Evolutionary conservation across 64 coral and sea anemone genomes (phyloP).

Genomic region (Dendrophyllia cribrosa): DNA sequence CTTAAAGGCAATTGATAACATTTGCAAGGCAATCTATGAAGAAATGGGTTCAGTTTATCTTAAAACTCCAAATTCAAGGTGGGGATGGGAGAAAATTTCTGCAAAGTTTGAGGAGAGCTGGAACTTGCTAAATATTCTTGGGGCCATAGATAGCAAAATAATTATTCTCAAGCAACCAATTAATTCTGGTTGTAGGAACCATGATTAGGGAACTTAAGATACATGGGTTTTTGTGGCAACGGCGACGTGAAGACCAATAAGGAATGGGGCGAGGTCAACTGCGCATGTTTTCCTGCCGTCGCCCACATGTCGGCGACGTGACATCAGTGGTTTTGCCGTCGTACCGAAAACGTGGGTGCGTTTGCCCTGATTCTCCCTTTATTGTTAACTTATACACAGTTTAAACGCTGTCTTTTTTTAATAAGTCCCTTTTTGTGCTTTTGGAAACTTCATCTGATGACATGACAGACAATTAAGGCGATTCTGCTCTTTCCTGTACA

Average conservation of each 20-base stretch:
- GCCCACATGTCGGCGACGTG: neutral
- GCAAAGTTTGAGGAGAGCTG: constrained; percentile 17
- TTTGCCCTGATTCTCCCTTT: too few relatives aligned
- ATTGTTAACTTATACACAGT: too few relatives aligned
- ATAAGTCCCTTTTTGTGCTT: too few relatives aligned
- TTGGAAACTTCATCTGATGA: too few relatives aligned
- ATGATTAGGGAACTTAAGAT: constrained; percentile 51
- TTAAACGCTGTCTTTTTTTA: too few relatives aligned
- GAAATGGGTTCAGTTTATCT: neutral
- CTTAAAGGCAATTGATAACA: neutral
- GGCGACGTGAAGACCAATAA: constrained; percentile 1
- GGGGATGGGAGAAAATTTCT: constrained; percentile 1
- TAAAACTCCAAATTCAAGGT: constrained; percentile 11
- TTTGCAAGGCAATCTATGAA: constrained; percentile 5
- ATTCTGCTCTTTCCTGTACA: too few relatives aligned
- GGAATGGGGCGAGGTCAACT: neutral
- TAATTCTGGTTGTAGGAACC: constrained; percentile 11
- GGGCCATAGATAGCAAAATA: constrained; percentile 33
- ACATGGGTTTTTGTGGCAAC: neutral
- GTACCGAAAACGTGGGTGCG: neutral
- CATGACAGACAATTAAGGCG: too few relatives aligned
- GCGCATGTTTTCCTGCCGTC: neutral
- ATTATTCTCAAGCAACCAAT: constrained; percentile 25
- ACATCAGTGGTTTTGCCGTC: constrained; percentile 35
- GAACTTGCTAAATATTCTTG: constrained; percentile 57